Conservation (phyloP, 1,140 invertebrate genomes). For the Octopus sinensis region DNA sequence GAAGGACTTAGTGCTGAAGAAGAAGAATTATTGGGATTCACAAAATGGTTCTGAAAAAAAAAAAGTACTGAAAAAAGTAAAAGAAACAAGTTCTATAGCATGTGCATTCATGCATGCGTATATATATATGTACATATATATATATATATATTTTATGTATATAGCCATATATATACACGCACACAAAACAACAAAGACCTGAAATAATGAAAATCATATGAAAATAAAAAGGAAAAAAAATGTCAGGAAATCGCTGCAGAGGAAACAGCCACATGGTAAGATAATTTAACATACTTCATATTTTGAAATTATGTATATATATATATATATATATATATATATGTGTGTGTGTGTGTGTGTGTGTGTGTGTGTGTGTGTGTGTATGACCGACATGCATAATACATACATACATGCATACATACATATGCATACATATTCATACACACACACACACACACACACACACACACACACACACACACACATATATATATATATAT, state of each 20-base stretch:
- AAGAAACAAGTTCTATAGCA: background rate
- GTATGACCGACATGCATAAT: background rate
- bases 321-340: background rate
- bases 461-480: too few species aligned
- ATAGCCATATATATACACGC: background rate
- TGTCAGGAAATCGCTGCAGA: too few species aligned
- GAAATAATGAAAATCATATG: too few species aligned
- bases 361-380: background rate
- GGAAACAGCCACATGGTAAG: too few species aligned
- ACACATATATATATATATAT: background rate
- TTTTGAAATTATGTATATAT: background rate
- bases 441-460: too few species aligned
- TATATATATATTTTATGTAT: background rate
- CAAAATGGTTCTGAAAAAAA: slow-evolving; percentile 70
- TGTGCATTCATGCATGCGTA: background rate
- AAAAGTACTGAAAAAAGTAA: background rate
- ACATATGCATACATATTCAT: too few species aligned
- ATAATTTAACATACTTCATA: too few species aligned
- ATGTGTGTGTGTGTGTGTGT: background rate
- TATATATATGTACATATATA: background rate
- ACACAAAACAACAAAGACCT: too few species aligned
- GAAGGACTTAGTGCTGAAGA: slow-evolving; percentile 80
- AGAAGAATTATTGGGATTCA: slow-evolving; percentile 84
- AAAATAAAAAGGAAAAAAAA: too few species aligned
- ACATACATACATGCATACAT: too few species aligned